A percentile compares a stretch with the other conserved stretches of the same genome.
These are phyloP conservation scores for Rhingia campestris DNA, from an alignment of 2,888 invertebrate genomes.

Conservation along the genomic window DNA sequence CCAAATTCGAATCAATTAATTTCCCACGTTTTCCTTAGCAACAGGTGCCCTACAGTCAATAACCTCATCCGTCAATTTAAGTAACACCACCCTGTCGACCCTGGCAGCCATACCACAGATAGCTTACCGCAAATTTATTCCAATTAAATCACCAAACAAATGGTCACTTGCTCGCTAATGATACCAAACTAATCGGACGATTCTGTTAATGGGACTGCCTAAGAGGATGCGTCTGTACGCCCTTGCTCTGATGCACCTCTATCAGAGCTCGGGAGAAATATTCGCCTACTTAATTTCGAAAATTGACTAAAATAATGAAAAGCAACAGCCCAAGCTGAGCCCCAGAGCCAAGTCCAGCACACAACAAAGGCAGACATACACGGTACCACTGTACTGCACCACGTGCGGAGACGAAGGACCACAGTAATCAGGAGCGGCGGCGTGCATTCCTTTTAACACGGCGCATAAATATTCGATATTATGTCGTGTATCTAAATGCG, in stretches of 20 bases:
- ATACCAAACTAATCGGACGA: conserved; percentile 71
- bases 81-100: conserved; percentile 17
- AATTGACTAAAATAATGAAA: conserved; percentile 63
- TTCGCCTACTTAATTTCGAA: conserved; percentile 61
- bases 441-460: conserved; percentile 73
- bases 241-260: conserved; percentile 1
- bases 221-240: conserved; percentile 41
- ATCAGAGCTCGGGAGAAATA: conserved; percentile 35
- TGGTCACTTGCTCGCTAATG: conserved; percentile 69
- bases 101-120: conserved; percentile 33
- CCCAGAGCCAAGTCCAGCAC: conserved; percentile 48
- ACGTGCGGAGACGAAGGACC: conserved; percentile 47
- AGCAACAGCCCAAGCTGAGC: conserved; percentile 39
- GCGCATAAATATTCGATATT: conserved; percentile 74
- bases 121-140: conserved; percentile 54
- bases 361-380: not conserved
- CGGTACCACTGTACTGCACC: not conserved
- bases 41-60: conserved; percentile 24
- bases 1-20: too few relatives aligned
- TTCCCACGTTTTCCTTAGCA: too few relatives aligned
- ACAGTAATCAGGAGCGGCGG: conserved; percentile 71
- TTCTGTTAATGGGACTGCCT: conserved; percentile 68
- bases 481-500: conserved; percentile 74
- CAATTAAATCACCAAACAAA: conserved; percentile 73
- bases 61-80: conserved; percentile 45